Conservation (phyloP, 2,797 vertebrate species). For the Sebastiscus tertius region DNA sequence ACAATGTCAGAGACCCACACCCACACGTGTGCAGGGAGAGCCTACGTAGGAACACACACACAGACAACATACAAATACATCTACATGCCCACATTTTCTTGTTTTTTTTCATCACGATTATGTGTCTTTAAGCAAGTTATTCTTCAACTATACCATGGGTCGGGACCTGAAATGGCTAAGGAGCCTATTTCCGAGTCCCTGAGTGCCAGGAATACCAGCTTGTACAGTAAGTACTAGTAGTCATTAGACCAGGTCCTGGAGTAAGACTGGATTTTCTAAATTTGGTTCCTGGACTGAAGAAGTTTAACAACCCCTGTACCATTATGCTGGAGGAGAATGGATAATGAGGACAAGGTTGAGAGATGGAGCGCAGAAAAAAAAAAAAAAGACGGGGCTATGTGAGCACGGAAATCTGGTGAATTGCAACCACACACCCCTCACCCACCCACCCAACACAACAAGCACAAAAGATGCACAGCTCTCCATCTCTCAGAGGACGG, state of each 20-base stretch:
- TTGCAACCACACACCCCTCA: slow-evolving; percentile 27
- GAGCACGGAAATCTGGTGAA: slow-evolving; percentile 49
- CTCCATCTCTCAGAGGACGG: slow-evolving; percentile 59
- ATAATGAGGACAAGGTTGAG: slow-evolving; percentile 74
- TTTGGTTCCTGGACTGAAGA: slow-evolving; percentile 61
- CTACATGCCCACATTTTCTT: slow-evolving; percentile 8
- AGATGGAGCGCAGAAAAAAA: slow-evolving; percentile 36
- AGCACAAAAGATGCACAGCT: slow-evolving; percentile 62
- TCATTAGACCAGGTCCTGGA: slow-evolving; percentile 68
- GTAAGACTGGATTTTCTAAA: slow-evolving; percentile 64
- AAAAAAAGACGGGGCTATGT: slow-evolving; percentile 39
- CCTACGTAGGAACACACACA: slow-evolving; percentile 20
- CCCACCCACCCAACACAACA: slow-evolving; percentile 40
- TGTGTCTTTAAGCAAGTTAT: slow-evolving; percentile 44
- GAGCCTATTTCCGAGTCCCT: slow-evolving; percentile 35
- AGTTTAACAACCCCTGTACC: slow-evolving; percentile 62
- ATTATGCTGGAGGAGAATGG: slow-evolving; percentile 64
- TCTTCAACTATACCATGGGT: slow-evolving; percentile 14
- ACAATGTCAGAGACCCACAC: slow-evolving; percentile 51
- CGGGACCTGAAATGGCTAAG: slow-evolving; percentile 41
- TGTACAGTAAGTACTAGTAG: slow-evolving; percentile 39
- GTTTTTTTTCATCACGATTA: slow-evolving; percentile 4
- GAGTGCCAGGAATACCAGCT: slow-evolving; percentile 37
- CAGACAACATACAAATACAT: slow-evolving; percentile 7
- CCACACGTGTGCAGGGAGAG: slow-evolving; percentile 46